Evolutionary conservation across 2,797 vertebrate genomes (phyloP).

Genomic region (Eutrigla gurnardus): DNA sequence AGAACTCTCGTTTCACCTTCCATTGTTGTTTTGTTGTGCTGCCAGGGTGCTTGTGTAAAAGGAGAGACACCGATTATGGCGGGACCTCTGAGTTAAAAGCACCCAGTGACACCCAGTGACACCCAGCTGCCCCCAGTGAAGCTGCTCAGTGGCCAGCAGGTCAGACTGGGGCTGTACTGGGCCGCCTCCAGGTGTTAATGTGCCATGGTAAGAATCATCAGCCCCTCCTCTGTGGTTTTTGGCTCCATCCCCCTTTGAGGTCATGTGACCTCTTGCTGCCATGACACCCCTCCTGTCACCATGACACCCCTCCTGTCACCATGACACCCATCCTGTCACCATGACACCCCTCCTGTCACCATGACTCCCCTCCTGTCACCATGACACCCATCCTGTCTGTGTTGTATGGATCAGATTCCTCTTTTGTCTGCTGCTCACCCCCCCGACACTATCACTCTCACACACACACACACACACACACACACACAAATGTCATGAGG

Average conservation of each 20-base stretch:
- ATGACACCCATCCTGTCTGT: too few species aligned
- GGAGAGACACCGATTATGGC: too few species aligned
- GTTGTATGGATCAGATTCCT: constrained; percentile 10
- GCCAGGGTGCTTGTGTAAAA: too few species aligned
- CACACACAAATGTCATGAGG: neutral
- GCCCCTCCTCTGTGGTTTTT: constrained; percentile 11
- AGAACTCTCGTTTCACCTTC: too few species aligned
- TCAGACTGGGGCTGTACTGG: too few species aligned
- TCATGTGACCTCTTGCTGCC: constrained; percentile 36
- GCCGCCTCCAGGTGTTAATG: too few species aligned
- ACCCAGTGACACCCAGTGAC: too few species aligned
- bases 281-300: constrained; percentile 26
- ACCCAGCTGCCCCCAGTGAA: too few species aligned
- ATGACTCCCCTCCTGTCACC: neutral
- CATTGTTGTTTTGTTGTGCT: too few species aligned
- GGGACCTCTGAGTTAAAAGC: too few species aligned
- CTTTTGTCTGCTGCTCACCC: constrained; percentile 24
- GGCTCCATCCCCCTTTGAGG: constrained; percentile 12
- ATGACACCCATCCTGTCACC: neutral
- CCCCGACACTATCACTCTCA: neutral
- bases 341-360: neutral
- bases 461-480: constrained; percentile 11
- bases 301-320: constrained; percentile 28
- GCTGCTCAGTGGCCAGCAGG: too few species aligned
- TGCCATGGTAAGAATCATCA: neutral